phyloP scores from a whole-genome alignment of 1,140 invertebrate genomes.

The Paraescarpia echinospica region DNA sequence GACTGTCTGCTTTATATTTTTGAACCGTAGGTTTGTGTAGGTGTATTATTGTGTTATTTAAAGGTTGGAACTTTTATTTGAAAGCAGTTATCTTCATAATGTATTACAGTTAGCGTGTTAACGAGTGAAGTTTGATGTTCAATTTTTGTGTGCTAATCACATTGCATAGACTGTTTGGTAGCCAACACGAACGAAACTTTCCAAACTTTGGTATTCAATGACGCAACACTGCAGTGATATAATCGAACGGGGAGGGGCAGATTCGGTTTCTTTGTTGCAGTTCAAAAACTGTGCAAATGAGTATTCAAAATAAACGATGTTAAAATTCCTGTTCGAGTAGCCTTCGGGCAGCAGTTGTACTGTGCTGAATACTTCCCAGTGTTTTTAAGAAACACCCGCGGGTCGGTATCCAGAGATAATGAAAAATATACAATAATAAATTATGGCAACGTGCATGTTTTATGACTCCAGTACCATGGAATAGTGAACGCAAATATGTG shows the following conservation, averaged over 20 bases:
- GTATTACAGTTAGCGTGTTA: not conserved
- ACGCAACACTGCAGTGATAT: not conserved
- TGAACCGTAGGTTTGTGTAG: not conserved
- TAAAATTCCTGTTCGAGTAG: not conserved
- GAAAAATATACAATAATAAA: not conserved
- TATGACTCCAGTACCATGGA: not conserved
- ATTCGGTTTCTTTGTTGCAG: not conserved
- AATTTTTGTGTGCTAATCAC: not conserved
- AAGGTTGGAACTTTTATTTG: not conserved
- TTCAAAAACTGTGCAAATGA: not conserved
- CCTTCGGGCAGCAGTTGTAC: not conserved
- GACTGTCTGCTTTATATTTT: conserved; percentile 6
- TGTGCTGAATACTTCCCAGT: not conserved
- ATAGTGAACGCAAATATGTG: not conserved
- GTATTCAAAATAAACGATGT: not conserved
- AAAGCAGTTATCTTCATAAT: not conserved
- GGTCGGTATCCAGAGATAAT: not conserved
- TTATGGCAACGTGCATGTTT: not conserved
- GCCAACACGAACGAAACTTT: not conserved
- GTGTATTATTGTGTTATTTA: not conserved
- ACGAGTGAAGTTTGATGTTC: not conserved
- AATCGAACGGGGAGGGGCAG: not conserved
- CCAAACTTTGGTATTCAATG: not conserved
- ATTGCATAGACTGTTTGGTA: not conserved
- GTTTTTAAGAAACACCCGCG: not conserved